Evolutionary conservation across 1,140 invertebrate genomes (phyloP).

Genomic region (Caerostris darwini): DNA sequence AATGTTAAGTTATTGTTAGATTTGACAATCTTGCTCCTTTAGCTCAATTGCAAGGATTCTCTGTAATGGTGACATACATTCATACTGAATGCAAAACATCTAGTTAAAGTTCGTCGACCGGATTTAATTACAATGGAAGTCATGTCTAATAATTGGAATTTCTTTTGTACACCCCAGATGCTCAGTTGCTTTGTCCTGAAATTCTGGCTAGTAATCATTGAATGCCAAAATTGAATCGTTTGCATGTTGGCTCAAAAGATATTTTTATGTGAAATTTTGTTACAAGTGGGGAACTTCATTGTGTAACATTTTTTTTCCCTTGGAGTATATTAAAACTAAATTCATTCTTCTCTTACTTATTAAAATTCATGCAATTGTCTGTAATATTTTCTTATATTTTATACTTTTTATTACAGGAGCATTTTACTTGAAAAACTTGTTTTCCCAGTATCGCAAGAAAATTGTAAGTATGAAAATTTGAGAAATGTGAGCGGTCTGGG

Average conservation of each 20-base stretch:
- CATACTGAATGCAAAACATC: too few relatives aligned
- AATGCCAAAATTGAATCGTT: background rate
- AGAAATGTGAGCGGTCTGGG: background rate
- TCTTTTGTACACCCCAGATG: too few relatives aligned
- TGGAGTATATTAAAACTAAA: background rate
- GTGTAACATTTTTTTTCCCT: background rate
- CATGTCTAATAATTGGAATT: too few relatives aligned
- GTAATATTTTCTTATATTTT: background rate
- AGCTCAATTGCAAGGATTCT: too few relatives aligned
- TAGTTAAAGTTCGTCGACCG: too few relatives aligned
- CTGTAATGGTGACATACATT: too few relatives aligned
- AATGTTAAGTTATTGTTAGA: too few relatives aligned
- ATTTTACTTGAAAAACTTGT: background rate
- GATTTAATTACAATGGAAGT: too few relatives aligned
- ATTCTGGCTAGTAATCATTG: too few relatives aligned
- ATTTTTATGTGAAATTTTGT: background rate
- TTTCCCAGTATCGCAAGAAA: background rate
- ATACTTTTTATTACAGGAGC: constrained; percentile 5
- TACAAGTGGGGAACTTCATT: background rate
- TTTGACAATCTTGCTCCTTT: too few relatives aligned
- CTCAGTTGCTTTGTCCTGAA: too few relatives aligned
- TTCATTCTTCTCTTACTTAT: background rate
- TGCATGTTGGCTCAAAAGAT: background rate
- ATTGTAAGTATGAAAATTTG: background rate
- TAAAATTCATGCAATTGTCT: too few relatives aligned